Percentiles rank a stretch among this genome's conserved stretches.
Evolutionary conservation across 2,113 vertebrate genomes (phyloP).

Genomic region (Poicephalus gulielmi): DNA sequence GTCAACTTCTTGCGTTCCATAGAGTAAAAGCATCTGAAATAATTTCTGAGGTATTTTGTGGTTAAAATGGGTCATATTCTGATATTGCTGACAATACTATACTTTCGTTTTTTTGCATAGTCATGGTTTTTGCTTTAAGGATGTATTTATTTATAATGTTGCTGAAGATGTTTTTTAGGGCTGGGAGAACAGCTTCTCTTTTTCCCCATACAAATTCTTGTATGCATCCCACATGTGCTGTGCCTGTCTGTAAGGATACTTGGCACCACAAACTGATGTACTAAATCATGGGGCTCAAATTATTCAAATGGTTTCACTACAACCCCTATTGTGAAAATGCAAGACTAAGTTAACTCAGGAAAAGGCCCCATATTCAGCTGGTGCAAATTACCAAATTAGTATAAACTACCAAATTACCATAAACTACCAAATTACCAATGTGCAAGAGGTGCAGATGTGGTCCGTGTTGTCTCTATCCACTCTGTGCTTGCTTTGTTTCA

Average conservation of each 20-base stretch:
- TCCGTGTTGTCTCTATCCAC: not conserved
- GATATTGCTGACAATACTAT: not conserved
- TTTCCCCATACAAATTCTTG: not conserved
- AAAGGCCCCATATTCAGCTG: not conserved
- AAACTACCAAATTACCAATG: not conserved
- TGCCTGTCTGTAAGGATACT: not conserved
- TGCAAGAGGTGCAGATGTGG: not conserved
- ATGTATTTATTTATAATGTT: not conserved
- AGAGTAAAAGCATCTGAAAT: constrained; percentile 60
- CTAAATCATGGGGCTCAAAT: not conserved
- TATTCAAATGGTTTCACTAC: not conserved
- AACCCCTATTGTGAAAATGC: not conserved
- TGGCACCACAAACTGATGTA: not conserved
- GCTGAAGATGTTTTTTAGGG: not conserved
- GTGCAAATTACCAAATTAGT: constrained; percentile 25
- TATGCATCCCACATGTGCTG: not conserved
- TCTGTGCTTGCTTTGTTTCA: not conserved
- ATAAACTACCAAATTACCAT: not conserved
- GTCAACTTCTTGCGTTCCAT: constrained; percentile 69
- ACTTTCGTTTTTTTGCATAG: not conserved
- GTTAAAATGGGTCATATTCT: not conserved
- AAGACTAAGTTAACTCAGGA: not conserved
- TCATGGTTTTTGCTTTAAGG: not conserved
- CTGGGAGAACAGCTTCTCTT: not conserved
- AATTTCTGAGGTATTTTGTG: constrained; percentile 68